A percentile compares a stretch with the other conserved stretches of the same genome.
These are phyloP conservation scores for Nephrotoma guestfalica DNA, from an alignment of 2,888 invertebrate species.

Conservation along the genomic window DNA sequence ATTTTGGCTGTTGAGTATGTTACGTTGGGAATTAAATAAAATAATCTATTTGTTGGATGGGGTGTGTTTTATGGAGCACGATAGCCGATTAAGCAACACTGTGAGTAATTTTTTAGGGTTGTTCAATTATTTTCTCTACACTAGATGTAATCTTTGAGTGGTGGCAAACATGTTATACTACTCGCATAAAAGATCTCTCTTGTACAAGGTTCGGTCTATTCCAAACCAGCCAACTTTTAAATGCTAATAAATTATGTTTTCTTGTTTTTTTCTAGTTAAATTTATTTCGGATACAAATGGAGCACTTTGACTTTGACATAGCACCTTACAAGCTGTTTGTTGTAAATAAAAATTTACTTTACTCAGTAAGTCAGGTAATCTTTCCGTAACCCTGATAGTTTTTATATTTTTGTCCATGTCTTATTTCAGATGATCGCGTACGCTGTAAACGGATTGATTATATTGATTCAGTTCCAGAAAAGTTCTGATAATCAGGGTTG, in stretches of 20 bases:
- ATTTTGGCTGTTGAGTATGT: neutral
- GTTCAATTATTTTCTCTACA: no score
- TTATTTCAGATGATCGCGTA: neutral
- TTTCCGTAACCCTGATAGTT: no score
- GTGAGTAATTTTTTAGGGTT: neutral
- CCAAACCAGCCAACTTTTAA: no score
- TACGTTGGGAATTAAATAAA: neutral
- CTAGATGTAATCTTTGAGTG: no score
- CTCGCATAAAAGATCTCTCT: no score
- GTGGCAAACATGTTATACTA: no score
- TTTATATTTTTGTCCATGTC: neutral
- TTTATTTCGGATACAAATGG: neutral
- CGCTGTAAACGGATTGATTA: neutral
- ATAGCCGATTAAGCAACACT: neutral
- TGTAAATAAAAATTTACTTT: neutral
- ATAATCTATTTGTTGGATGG: neutral
- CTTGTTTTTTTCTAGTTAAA: neutral
- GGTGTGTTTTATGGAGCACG: neutral
- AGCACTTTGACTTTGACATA: neutral
- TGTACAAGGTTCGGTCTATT: no score
- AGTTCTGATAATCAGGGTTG: neutral
- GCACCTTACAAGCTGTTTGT: neutral
- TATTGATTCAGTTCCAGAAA: neutral
- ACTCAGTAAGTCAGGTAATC: neutral
- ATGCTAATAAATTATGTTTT: no score